A percentile compares a stretch with the other conserved stretches of the same genome.
These are phyloP conservation scores for Serilophus lunatus DNA, from an alignment of 2,113 vertebrate species.

Conservation along the genomic window DNA sequence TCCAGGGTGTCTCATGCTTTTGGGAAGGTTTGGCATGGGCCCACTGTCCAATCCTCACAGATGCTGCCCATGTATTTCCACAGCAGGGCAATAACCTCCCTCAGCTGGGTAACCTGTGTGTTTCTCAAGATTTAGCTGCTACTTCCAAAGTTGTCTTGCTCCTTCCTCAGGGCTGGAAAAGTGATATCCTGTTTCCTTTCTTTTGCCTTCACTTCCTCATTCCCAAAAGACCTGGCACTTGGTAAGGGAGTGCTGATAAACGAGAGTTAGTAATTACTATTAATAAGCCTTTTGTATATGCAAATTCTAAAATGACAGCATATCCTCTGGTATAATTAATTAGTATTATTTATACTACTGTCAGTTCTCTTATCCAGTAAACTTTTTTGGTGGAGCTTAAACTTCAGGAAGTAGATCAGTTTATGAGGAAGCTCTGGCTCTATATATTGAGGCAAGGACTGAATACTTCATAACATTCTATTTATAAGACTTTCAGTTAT, in stretches of 20 bases:
- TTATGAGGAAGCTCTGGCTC: neutral
- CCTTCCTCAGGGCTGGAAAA: neutral
- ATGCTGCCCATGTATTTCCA: neutral
- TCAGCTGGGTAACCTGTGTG: neutral
- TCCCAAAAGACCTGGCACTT: neutral
- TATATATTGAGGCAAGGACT: neutral
- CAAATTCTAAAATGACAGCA: neutral
- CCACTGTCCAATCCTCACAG: neutral
- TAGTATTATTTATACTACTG: neutral
- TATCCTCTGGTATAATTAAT: neutral
- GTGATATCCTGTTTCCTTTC: neutral
- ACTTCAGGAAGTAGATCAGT: neutral
- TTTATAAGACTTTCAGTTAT: neutral
- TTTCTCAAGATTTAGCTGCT: neutral
- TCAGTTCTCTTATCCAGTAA: neutral
- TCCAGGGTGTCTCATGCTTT: neutral
- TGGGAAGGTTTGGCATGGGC: neutral
- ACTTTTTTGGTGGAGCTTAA: neutral
- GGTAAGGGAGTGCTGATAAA: neutral
- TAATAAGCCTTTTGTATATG: conserved; percentile 1
- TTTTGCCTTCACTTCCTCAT: neutral
- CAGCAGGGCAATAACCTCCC: neutral
- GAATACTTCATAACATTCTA: neutral
- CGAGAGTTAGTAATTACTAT: neutral
- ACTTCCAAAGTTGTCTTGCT: neutral